phyloP scores from a whole-genome alignment of 2,888 invertebrate genomes.

The Caenorhabditis sp. region DNA sequence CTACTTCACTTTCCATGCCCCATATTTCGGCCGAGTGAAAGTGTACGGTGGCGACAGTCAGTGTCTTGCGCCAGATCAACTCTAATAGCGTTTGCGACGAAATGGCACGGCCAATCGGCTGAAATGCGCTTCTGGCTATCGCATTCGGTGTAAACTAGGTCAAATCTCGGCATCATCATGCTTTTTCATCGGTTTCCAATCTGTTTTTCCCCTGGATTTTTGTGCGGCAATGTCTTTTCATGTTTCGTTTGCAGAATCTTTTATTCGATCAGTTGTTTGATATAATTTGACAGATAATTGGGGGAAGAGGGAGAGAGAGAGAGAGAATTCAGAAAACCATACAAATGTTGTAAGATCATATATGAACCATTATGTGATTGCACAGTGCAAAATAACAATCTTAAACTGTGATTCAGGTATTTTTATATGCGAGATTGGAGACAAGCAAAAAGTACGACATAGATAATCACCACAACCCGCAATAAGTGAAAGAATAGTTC shows the following conservation, averaged over 20 bases:
- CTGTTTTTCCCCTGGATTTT: conserved; percentile 5
- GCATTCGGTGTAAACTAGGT: conserved; percentile 46
- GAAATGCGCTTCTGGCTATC: conserved; percentile 37
- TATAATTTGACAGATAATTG: conserved; percentile 22
- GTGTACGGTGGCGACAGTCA: conserved; percentile 34
- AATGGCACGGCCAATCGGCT: conserved; percentile 11
- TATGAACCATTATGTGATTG: conserved; percentile 39
- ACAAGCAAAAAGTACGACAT: conserved; percentile 39
- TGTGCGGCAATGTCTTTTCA: neutral
- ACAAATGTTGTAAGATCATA: conserved; percentile 32
- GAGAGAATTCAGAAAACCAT: conserved; percentile 16
- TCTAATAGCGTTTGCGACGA: conserved; percentile 18
- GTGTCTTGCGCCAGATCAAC: conserved; percentile 54
- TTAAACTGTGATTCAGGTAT: conserved; percentile 34
- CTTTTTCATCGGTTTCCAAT: conserved; percentile 45
- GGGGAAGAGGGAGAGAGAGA: neutral
- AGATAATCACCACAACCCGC: conserved; percentile 61
- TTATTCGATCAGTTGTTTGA: conserved; percentile 30
- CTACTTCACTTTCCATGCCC: conserved; percentile 49
- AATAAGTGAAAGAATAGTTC: conserved; percentile 58
- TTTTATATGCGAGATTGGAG: conserved; percentile 7
- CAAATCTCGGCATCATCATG: conserved; percentile 24
- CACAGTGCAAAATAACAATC: conserved; percentile 40
- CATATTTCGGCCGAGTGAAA: conserved; percentile 41
- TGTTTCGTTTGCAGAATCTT: conserved; percentile 9